phyloP scores from a whole-genome alignment of 2,888 invertebrate species.

The Calameuta idolon region DNA sequence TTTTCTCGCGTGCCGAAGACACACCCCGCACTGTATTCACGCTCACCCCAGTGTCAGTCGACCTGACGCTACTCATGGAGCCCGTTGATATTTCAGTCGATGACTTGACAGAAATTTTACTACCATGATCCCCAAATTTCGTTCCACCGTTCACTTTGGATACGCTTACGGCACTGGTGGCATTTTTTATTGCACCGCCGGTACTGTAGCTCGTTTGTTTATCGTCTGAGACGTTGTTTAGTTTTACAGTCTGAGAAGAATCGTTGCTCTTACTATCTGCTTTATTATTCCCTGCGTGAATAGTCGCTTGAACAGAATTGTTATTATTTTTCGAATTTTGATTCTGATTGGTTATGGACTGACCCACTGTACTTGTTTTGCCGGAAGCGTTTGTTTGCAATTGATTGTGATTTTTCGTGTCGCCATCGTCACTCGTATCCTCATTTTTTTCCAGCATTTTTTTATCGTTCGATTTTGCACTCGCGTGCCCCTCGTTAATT shows the following conservation, averaged over 20 bases:
- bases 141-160: neutral
- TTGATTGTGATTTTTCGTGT: neutral
- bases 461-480: neutral
- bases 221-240: neutral
- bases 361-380: neutral
- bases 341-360: neutral
- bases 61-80: constrained; percentile 53
- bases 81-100: constrained; percentile 52
- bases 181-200: neutral
- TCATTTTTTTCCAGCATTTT: neutral
- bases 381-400: neutral
- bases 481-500: neutral
- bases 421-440: neutral
- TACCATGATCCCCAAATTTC: constrained; percentile 35
- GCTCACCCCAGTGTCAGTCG: constrained; percentile 63
- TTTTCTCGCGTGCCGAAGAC: constrained; percentile 61
- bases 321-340: neutral
- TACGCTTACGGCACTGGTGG: neutral
- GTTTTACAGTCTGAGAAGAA: neutral
- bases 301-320: neutral
- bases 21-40: constrained; percentile 59
- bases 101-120: constrained; percentile 51
- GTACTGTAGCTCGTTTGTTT: neutral
- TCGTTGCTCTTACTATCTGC: neutral
- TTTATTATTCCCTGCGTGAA: neutral